Conservation (phyloP, 2,113 vertebrate species). For the Gymnarchus niloticus region DNA sequence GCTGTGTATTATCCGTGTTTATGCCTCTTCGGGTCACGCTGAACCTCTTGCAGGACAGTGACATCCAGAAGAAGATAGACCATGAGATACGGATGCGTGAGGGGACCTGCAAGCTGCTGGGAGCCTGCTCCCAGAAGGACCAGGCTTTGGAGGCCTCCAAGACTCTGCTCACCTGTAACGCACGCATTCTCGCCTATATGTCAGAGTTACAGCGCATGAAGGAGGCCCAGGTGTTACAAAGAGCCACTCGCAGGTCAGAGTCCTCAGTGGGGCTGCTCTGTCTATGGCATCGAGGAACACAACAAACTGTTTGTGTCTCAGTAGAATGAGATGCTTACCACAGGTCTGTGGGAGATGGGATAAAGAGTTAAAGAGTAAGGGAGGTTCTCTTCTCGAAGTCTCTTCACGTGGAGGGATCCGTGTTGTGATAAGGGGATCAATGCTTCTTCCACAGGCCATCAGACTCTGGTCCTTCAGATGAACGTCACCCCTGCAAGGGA, state of each 20-base stretch:
- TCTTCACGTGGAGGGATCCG: not conserved
- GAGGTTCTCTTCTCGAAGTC: not conserved
- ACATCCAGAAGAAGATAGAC: conserved; percentile 87
- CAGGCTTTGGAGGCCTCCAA: conserved; percentile 86
- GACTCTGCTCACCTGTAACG: conserved; percentile 81
- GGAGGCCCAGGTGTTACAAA: conserved; percentile 81
- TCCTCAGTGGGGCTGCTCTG: not conserved
- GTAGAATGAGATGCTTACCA: not conserved
- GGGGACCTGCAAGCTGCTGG: conserved; percentile 83
- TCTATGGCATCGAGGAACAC: not conserved
- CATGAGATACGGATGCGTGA: conserved; percentile 90
- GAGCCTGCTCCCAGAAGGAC: conserved; percentile 79
- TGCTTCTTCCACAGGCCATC: conserved; percentile 64
- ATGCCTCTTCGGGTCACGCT: not conserved
- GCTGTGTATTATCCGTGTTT: not conserved
- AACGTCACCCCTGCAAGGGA: conserved; percentile 76
- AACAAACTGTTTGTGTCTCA: not conserved
- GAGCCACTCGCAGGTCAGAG: conserved; percentile 67
- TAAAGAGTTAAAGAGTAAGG: not conserved
- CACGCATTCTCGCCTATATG: conserved; percentile 86
- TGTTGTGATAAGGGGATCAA: not conserved
- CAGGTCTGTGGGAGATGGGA: not conserved
- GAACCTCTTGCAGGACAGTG: conserved; percentile 71
- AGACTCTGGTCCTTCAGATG: conserved; percentile 62
- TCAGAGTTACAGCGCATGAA: conserved; percentile 86